Evolutionary conservation across 2,797 vertebrate genomes (phyloP), one percentile per base, ranked within the genome.

Genomic region (Ambastaia sidthimunki): DNA sequence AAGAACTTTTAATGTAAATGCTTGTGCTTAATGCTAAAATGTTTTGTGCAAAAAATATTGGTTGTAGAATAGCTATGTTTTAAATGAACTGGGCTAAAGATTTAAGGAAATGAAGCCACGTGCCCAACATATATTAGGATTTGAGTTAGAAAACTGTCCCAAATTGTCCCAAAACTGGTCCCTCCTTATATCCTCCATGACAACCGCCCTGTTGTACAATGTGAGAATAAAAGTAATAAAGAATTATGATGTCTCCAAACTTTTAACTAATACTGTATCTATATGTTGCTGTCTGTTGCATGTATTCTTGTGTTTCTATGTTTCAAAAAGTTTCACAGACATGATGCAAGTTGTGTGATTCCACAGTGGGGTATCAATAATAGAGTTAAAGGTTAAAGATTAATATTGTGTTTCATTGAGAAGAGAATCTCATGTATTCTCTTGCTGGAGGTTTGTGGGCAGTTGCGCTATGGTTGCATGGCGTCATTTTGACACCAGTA

Each of bases 341-440:
- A 37, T 59, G 54, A 69, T 77, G 23, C 70, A 74, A 63, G 48
- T 28, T 25, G 19, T 19, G 50, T 28, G 34, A 65, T 60, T 57
- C 31, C 37, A 67, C 50, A 31, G 57, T 65, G 70, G 54, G 19
- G 18, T 16, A 84, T 80, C 74, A 23, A 83, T 84, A 74, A 82
- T 74, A 65, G 19, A 84, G 74, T 48, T 63, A 28, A 55, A 47
- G 37, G 66, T 66, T 31, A 54, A 41, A 69, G 52, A 75, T 65
- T 69, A 57, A 65, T 34, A 21, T 52, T 68, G 47, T 12, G 23
- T 73, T 57, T 21, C 47, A 48, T 41, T 55, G 6, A 69, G 12
- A 78, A 54, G 75, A 55, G 31, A 63, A 71, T 37, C 13, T 28
- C 62, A 21, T 18, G 50, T 68, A 19, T 77, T 75, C 21, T 69